Evolutionary conservation across 2,888 invertebrate species (phyloP).

Genomic region (Callimorpha dominula): DNA sequence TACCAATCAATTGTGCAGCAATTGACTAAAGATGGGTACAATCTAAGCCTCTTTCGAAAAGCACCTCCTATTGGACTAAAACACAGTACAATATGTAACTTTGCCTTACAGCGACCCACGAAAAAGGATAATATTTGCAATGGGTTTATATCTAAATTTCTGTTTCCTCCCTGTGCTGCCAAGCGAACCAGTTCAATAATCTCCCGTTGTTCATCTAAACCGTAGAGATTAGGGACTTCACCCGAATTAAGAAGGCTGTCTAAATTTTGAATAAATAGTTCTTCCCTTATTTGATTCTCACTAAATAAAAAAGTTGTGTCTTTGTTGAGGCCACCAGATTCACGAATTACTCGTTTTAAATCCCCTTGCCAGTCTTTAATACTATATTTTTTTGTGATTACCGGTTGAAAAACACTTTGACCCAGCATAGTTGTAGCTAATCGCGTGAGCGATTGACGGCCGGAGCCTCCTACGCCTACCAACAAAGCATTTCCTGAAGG

Average conservation of each 20-base stretch:
- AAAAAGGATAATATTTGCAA: conserved; percentile 91
- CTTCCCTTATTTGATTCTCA: conserved; percentile 94
- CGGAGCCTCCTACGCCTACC: conserved; percentile 95
- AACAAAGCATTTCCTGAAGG: conserved; percentile 93
- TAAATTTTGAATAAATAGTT: conserved; percentile 92
- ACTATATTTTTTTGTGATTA: conserved; percentile 93
- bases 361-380: conserved; percentile 94
- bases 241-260: conserved; percentile 94
- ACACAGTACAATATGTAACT: conserved; percentile 93
- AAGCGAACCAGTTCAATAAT: conserved; percentile 91
- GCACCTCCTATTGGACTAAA: conserved; percentile 95
- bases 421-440: conserved; percentile 89
- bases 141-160: conserved; percentile 94
- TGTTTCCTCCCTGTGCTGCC: conserved; percentile 91
- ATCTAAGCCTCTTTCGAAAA: conserved; percentile 91
- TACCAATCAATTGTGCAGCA: conserved; percentile 97
- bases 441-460: conserved; percentile 92
- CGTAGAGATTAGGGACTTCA: conserved; percentile 94
- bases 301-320: conserved; percentile 92
- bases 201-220: conserved; percentile 94
- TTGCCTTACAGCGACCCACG: conserved; percentile 92
- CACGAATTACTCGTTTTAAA: conserved; percentile 89
- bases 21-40: conserved; percentile 94
- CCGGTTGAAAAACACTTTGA: conserved; percentile 89
- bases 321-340: conserved; percentile 91